These are phyloP conservation scores for Agrotis clavis DNA, from an alignment of 2,888 invertebrate genomes.

Conservation along the genomic window DNA sequence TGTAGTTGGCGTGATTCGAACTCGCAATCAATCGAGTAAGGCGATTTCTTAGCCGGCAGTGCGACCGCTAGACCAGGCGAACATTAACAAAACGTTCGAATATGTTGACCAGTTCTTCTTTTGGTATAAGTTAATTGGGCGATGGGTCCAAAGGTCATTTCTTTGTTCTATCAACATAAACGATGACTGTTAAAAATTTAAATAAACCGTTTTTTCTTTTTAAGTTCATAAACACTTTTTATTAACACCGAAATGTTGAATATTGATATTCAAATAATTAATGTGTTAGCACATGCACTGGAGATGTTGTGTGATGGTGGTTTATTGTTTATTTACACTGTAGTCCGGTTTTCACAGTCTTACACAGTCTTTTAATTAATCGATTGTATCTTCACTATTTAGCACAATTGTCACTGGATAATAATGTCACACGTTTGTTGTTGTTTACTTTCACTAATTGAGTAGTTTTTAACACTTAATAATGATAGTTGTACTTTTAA, in stretches of 20 bases:
- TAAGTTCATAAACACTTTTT: no score
- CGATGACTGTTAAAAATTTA: no score
- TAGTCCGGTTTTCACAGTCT: background rate
- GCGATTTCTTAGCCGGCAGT: background rate
- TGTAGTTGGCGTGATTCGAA: background rate
- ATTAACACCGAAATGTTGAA: no score
- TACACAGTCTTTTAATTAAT: background rate
- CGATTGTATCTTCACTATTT: background rate
- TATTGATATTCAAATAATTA: no score
- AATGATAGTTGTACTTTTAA: background rate
- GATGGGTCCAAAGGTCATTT: background rate
- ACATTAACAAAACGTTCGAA: background rate
- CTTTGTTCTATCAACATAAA: background rate
- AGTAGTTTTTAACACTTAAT: background rate
- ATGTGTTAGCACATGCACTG: no score
- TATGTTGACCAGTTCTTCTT: background rate
- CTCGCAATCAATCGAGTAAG: background rate
- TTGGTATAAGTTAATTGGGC: background rate
- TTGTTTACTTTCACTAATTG: background rate
- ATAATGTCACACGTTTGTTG: background rate
- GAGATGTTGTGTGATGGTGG: no score
- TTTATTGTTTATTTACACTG: no score
- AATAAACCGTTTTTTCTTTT: no score
- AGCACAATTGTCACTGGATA: slow-evolving; percentile 1
- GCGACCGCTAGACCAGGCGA: background rate